Conservation (phyloP, 2,113 vertebrate species). For the Ictalurus furcatus region DNA sequence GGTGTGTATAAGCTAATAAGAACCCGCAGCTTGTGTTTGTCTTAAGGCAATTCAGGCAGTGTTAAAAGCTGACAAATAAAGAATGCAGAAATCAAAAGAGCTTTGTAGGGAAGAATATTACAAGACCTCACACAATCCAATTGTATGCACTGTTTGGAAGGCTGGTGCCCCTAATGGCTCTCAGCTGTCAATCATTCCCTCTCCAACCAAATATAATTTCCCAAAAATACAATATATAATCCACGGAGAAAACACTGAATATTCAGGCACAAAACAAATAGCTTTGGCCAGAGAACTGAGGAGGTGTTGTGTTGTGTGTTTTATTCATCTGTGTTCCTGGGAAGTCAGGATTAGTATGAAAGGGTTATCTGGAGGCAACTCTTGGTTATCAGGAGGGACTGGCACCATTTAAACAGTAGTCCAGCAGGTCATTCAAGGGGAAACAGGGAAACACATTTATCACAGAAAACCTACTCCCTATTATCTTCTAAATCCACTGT, state of each 20-base stretch:
- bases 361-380: conserved; percentile 28
- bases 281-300: not conserved
- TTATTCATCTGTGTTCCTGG: conserved; percentile 29
- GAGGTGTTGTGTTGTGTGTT: not conserved
- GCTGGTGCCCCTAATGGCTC: conserved; percentile 17
- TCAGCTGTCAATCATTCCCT: conserved; percentile 31
- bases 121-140: conserved; percentile 25
- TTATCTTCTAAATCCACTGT: conserved; percentile 25
- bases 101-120: conserved; percentile 22
- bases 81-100: conserved; percentile 28
- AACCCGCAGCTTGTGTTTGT: not conserved
- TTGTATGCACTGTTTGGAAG: conserved; percentile 15
- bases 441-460: conserved; percentile 35
- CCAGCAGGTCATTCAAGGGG: conserved; percentile 36
- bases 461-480: conserved; percentile 31
- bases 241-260: conserved; percentile 22
- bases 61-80: conserved; percentile 16
- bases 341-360: conserved; percentile 45
- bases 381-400: conserved; percentile 39
- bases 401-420: conserved; percentile 13
- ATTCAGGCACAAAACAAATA: conserved; percentile 31
- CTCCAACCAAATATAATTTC: conserved; percentile 32
- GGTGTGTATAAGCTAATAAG: not conserved
- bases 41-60: not conserved
- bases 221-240: conserved; percentile 25